phyloP scores from a whole-genome alignment of 2,797 vertebrate genomes.

The Sphenodon punctatus region DNA sequence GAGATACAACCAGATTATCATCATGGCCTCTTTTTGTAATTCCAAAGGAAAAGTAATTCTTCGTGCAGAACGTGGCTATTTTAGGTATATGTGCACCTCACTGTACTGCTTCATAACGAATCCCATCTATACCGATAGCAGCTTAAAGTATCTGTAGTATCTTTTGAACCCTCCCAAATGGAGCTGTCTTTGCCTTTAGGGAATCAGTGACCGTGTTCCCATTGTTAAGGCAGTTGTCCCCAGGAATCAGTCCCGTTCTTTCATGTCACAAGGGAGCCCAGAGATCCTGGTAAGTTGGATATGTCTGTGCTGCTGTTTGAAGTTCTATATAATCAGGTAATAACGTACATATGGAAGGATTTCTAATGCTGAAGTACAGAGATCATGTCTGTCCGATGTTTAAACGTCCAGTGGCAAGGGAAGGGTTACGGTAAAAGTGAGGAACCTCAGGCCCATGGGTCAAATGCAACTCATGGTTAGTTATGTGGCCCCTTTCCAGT shows the following conservation, averaged over 20 bases:
- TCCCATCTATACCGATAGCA: no score
- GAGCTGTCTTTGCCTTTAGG: slow-evolving; percentile 74
- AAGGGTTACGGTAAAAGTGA: no score
- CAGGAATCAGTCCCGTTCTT: slow-evolving; percentile 93
- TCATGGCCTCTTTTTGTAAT: no score
- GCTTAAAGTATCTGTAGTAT: background rate
- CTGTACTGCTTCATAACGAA: no score
- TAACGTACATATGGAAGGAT: background rate
- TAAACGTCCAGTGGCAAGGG: background rate
- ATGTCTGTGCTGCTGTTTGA: background rate
- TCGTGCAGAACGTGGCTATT: background rate
- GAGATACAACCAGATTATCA: no score
- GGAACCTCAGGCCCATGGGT: no score
- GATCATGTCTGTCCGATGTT: background rate
- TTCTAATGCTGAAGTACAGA: background rate
- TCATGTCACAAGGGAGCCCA: slow-evolving; percentile 95
- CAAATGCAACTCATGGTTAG: no score
- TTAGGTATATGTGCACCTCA: background rate
- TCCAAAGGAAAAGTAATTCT: no score
- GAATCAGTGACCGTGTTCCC: slow-evolving; percentile 91
- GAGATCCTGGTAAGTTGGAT: slow-evolving; percentile 87
- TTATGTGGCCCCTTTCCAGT: no score
- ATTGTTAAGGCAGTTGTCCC: slow-evolving; percentile 91
- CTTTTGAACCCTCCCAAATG: background rate
- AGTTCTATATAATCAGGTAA: background rate